Conservation (phyloP, 2,888 invertebrate genomes). For the Pyrrhosoma nymphula region DNA sequence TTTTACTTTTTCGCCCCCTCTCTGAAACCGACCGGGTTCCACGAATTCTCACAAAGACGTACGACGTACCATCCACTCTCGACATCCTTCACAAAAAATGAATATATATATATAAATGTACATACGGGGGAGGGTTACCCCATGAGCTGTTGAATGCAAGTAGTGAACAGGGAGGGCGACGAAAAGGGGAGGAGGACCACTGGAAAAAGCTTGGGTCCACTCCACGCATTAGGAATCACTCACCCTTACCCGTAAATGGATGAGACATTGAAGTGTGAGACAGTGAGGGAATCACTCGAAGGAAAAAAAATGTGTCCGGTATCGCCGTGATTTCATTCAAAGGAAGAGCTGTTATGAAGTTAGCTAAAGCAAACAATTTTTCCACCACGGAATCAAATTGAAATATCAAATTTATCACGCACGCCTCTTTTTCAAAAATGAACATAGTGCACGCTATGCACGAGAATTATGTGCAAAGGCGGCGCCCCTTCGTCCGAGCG, state of each 20-base stretch:
- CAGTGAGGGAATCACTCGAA: background rate
- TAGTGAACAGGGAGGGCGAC: background rate
- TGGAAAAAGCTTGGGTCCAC: background rate
- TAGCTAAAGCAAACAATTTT: no score
- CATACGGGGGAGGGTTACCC: background rate
- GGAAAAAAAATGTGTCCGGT: no score
- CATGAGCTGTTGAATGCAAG: background rate
- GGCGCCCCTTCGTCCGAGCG: no score
- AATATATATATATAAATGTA: background rate
- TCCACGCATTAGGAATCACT: background rate
- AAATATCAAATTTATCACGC: no score
- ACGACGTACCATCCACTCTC: background rate
- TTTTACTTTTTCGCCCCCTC: background rate
- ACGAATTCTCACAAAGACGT: background rate
- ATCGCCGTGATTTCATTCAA: no score
- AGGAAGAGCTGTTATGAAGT: no score
- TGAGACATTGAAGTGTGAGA: background rate
- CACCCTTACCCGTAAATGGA: background rate
- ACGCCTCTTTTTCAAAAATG: no score
- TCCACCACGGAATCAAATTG: no score
- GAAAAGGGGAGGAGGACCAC: background rate
- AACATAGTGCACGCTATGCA: no score
- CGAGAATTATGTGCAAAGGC: no score
- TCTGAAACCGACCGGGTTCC: background rate
- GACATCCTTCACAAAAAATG: slow-evolving; percentile 1